Evolutionary conservation across 2,113 vertebrate genomes (phyloP).

Genomic region (Marmota flaviventris): DNA sequence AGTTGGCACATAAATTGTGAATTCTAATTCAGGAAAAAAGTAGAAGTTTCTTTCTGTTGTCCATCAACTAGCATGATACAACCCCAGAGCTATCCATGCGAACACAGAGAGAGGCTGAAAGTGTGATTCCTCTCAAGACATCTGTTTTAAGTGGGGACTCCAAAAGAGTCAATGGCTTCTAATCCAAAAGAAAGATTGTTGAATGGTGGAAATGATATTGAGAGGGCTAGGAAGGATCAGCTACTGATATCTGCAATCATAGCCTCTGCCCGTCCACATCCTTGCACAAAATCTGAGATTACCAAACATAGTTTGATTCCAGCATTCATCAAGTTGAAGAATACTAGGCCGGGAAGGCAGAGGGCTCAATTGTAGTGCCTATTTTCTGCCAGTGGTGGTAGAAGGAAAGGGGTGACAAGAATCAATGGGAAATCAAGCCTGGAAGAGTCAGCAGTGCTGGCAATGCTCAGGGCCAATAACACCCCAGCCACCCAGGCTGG

Average conservation of each 20-base stretch:
- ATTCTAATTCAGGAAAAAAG: background rate
- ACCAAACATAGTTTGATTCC: background rate
- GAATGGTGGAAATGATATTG: background rate
- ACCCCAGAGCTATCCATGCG: background rate
- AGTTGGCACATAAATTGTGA: background rate
- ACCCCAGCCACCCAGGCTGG: too few species aligned
- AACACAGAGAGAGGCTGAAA: background rate
- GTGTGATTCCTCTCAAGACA: background rate
- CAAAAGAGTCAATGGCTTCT: background rate
- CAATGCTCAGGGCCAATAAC: too few species aligned
- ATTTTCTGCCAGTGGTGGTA: background rate
- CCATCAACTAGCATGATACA: too few species aligned
- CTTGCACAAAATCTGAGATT: background rate
- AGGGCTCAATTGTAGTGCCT: background rate
- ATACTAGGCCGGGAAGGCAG: background rate
- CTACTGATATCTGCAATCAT: background rate
- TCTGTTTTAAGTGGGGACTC: background rate
- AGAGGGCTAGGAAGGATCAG: background rate
- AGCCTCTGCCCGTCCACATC: too few species aligned
- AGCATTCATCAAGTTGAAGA: background rate
- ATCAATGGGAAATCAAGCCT: background rate
- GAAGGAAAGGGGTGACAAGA: rapidly evolving
- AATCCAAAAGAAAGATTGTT: background rate
- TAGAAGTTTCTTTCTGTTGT: background rate
- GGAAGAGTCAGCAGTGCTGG: background rate